These are phyloP conservation scores for Delphinus delphis DNA, from an alignment of 2,113 vertebrate species.

Conservation along the genomic window DNA sequence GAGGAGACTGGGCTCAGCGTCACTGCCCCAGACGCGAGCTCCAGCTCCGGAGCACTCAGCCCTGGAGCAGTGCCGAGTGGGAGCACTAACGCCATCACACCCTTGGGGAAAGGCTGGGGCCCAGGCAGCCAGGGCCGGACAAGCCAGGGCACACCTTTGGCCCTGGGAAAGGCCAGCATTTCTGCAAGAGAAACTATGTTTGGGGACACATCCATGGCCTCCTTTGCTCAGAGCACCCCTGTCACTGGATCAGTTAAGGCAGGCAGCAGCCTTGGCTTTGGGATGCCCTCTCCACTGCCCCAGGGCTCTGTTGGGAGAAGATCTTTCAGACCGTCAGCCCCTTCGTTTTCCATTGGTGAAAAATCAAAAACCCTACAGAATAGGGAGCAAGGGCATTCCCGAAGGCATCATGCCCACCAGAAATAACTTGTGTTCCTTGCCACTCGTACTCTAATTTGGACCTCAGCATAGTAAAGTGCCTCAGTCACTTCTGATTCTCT, in stretches of 20 bases:
- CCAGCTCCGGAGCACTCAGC: slow-evolving; percentile 64
- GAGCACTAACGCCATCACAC: background rate
- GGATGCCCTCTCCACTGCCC: slow-evolving; percentile 80
- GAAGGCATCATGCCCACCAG: slow-evolving; percentile 90
- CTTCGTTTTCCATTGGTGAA: slow-evolving; percentile 90
- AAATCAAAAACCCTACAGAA: slow-evolving; percentile 85
- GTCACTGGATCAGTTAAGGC: slow-evolving; percentile 56
- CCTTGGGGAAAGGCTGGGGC: slow-evolving; percentile 83
- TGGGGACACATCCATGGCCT: slow-evolving; percentile 81
- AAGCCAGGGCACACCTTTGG: slow-evolving; percentile 77
- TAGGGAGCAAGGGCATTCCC: slow-evolving; percentile 89
- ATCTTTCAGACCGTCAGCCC: slow-evolving; percentile 82
- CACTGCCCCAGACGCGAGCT: rapidly evolving
- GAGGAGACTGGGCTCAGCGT: slow-evolving; percentile 54
- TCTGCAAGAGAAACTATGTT: slow-evolving; percentile 85
- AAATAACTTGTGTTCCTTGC: slow-evolving; percentile 81
- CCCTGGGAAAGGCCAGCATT: slow-evolving; percentile 71
- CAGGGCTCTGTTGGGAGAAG: slow-evolving; percentile 79
- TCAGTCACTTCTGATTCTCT: background rate
- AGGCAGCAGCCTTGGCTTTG: slow-evolving; percentile 80
- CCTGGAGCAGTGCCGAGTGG: slow-evolving; percentile 68
- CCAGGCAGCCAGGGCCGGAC: background rate
- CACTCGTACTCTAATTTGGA: background rate
- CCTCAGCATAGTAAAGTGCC: background rate
- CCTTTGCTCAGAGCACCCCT: slow-evolving; percentile 86